These are phyloP conservation scores for Dichetophora obliterata DNA, from an alignment of 2,888 invertebrate genomes.

Conservation along the genomic window DNA sequence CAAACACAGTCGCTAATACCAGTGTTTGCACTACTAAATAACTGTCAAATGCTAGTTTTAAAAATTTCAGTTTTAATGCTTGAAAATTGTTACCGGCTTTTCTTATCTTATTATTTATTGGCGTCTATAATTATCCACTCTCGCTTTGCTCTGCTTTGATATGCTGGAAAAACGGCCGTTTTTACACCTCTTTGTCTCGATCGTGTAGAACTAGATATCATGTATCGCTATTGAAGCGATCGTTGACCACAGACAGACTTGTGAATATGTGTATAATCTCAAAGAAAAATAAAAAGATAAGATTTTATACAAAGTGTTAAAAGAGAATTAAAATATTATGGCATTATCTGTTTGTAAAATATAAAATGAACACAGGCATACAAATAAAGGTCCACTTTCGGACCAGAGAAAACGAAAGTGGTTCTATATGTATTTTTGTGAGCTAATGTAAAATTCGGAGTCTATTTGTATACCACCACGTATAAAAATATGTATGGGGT, in stretches of 20 bases:
- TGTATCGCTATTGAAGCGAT: neutral
- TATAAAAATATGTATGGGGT: too few relatives aligned
- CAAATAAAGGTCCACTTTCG: too few relatives aligned
- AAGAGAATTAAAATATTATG: too few relatives aligned
- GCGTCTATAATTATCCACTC: neutral
- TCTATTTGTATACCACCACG: too few relatives aligned
- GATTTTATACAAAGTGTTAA: neutral
- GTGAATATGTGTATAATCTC: neutral
- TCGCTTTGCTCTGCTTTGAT: neutral
- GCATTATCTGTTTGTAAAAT: too few relatives aligned
- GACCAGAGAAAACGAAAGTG: too few relatives aligned
- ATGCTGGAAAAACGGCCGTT: constrained; percentile 15
- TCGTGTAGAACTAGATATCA: neutral
- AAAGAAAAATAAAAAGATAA: constrained; percentile 22
- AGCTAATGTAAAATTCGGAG: too few relatives aligned
- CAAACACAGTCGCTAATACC: too few relatives aligned
- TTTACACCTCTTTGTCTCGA: constrained; percentile 30
- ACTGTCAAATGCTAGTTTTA: too few relatives aligned
- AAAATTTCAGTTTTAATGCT: neutral
- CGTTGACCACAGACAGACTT: constrained; percentile 4
- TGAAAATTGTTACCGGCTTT: neutral
- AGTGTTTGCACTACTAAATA: too few relatives aligned
- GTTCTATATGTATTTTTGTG: too few relatives aligned
- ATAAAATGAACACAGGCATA: too few relatives aligned
- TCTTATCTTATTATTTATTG: neutral